Conservation (phyloP, 2,797 vertebrate genomes). For the Lacerta viridis region DNA sequence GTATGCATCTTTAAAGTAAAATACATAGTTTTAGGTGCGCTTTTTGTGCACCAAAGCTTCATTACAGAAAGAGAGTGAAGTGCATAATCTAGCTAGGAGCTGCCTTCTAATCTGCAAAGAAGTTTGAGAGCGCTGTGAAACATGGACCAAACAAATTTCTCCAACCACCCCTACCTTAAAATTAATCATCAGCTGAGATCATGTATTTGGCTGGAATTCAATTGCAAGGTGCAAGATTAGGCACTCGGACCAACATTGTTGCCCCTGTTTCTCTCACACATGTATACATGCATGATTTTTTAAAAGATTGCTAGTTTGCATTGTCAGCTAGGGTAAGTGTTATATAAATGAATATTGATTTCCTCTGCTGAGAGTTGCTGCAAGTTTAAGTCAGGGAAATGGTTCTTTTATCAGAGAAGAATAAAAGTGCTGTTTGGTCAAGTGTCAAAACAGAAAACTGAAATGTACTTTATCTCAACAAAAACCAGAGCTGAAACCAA, state of each 20-base stretch:
- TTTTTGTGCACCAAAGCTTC: no score
- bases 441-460: constrained; percentile 27
- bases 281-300: neutral
- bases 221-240: neutral
- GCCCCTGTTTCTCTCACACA: neutral
- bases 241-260: neutral
- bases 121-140: no score
- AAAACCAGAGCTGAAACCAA: constrained; percentile 17
- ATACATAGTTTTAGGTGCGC: no score
- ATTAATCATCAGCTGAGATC: no score
- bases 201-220: neutral
- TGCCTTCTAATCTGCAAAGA: no score
- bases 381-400: constrained; percentile 21
- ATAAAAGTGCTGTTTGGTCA: neutral
- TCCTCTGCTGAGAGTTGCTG: constrained; percentile 10
- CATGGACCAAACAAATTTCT: no score
- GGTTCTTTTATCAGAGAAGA: constrained; percentile 7
- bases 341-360: constrained; percentile 30
- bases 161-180: no score
- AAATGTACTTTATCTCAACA: constrained; percentile 24
- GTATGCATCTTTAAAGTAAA: no score
- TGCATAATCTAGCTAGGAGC: no score
- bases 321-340: neutral
- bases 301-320: neutral
- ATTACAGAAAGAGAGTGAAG: no score